Base-by-base conservation (phyloP, 92 coral and sea anemone species). In the Porites divaricata region DNA sequence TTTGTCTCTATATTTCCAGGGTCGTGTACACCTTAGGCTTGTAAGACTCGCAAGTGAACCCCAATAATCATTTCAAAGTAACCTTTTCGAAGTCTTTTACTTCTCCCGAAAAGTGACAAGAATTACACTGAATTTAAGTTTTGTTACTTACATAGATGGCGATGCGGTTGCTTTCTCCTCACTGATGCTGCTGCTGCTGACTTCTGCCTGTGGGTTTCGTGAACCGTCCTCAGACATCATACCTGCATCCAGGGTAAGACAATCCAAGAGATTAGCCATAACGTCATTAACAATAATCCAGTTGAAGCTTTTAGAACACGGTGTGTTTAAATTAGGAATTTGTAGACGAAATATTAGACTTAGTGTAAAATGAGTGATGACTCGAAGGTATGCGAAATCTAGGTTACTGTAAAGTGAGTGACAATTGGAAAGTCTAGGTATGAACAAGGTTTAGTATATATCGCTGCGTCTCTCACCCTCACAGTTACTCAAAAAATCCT, bases 211-310 rank as follows among this genome's bases (percentile, higher is more conserved):
- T 52, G 28, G 14, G 10, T 57, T 69, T 68, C 24, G 67, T 13
- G 65, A 28, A 4, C 69, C 69, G 35, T 69, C 77, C 9, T 25
- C 85, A 57, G 85, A 80, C 75, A 75, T 22, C 85, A 80, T 80
- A 8, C 20, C 85, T 80, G 68, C 41, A 21, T 28, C 21, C 50
- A 62, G 59, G 67, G 76, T 56, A 41, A 80, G 66, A 41, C 22
- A 57, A 80, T 19, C 63, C 9, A 28, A 20, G 45, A 20, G 57
- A 56, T 49, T 57, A 54, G 28, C 17, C 54, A 26, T 78, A 48
- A 64, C 66, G 63, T 35, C 49, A 21, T 64, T 23, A 51, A 23
- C 66, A 62, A n/a, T 64, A 65, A 54, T 21, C 19, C 22, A 64
- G 45, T 49, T 50, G 20, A 20, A 21, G 77, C 61, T 12, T 52